phyloP scores from a whole-genome alignment of 2,888 invertebrate genomes.

The Apocheima hispidaria region DNA sequence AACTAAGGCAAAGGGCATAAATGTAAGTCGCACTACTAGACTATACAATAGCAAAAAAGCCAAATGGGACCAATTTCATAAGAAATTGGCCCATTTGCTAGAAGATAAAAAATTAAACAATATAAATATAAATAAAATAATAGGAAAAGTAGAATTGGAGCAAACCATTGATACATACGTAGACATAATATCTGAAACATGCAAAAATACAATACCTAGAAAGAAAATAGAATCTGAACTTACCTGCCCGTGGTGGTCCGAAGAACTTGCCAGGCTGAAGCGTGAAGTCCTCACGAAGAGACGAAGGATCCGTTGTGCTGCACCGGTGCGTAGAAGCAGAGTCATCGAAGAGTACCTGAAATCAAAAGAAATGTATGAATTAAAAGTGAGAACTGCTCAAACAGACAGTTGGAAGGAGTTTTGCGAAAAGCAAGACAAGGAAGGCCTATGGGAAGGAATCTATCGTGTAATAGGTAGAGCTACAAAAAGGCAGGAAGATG shows the following conservation, averaged over 20 bases:
- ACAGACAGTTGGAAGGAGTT: neutral
- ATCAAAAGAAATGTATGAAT: neutral
- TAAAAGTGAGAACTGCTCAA: neutral
- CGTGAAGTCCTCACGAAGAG: neutral
- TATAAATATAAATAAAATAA: neutral
- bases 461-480: neutral
- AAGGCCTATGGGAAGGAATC: neutral
- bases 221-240: neutral
- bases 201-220: neutral
- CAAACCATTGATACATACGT: neutral
- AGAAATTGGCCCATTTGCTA: slow-evolving; percentile 1
- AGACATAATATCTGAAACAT: neutral
- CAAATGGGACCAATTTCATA: slow-evolving; percentile 6
- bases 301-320: neutral
- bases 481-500: too few species aligned
- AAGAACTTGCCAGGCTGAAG: neutral
- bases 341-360: neutral
- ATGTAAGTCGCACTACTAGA: slow-evolving; percentile 30
- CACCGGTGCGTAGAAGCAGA: neutral
- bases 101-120: slow-evolving; percentile 11
- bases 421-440: neutral
- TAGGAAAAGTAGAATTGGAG: neutral
- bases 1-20: neutral
- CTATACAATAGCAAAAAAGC: slow-evolving; percentile 4
- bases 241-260: neutral